Evolutionary conservation across 1,140 invertebrate species (phyloP).

Genomic region (Drosophila oshimai): DNA sequence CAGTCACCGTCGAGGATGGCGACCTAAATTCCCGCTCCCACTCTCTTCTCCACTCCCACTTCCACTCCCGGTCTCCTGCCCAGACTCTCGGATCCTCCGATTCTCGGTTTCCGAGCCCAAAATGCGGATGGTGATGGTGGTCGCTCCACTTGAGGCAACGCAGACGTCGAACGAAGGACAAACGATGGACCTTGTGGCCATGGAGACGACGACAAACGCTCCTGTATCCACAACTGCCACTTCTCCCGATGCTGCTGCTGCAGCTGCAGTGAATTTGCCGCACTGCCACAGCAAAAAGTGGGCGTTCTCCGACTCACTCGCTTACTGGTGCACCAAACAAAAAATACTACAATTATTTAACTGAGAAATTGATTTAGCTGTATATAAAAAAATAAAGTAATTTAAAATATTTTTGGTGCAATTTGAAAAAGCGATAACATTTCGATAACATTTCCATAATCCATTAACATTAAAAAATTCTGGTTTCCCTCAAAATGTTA

Average conservation of each 20-base stretch:
- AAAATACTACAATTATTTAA: background rate
- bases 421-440: too few species aligned
- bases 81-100: background rate
- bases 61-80: background rate
- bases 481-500: too few species aligned
- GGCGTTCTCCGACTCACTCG: constrained; percentile 26
- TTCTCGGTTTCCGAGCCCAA: background rate
- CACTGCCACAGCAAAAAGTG: constrained; percentile 46
- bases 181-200: constrained; percentile 44
- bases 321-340: background rate
- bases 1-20: constrained; percentile 49
- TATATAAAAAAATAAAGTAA: too few species aligned
- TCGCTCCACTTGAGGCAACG: constrained; percentile 41
- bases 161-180: constrained; percentile 27
- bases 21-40: constrained; percentile 56
- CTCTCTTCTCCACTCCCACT: background rate
- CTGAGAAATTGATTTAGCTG: too few species aligned
- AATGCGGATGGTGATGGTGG: background rate
- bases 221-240: background rate
- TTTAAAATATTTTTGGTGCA: too few species aligned
- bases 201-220: constrained; percentile 31
- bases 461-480: too few species aligned
- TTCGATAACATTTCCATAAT: too few species aligned
- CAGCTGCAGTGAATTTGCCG: constrained; percentile 67
- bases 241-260: constrained; percentile 25